Evolutionary conservation across 2,113 vertebrate genomes (phyloP), one percentile per base, ranked within the genome.

Genomic region (Platichthys flesus): DNA sequence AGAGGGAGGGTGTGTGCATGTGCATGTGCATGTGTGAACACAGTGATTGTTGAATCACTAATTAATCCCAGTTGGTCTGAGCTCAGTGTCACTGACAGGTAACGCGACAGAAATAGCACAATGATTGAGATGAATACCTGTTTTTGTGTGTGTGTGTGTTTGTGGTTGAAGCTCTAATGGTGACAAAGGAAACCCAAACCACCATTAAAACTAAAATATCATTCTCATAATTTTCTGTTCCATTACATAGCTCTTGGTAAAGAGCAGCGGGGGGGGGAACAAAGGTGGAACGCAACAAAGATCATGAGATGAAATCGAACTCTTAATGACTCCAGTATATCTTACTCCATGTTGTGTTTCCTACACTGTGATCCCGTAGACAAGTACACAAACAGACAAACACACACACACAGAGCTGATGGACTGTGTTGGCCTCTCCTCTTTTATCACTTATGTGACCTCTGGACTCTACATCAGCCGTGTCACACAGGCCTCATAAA

Each of bases 31-130:
- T 9, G 18, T 42, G 13, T 55, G 24, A 54, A 54, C 51, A 54
- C 2, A 18, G 14, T 61, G 75, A 78, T 58, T 83, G 73, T 80
- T 68, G 67, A 77, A 63, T 83, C 77, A 73, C 85, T 94, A 93
- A 94, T 94, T 94, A 92, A 93, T 94, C 93, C 90, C 92, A 67
- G 59, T 71, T 89, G 92, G 85, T 83, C 85, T 69, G 70, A 82
- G 79, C 83, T 69, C 77, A 54, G 79, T 76, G 72, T 89, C 84
- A 75, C 71, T 85, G 85, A 87, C 84, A 86, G 85, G 87, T 88
- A 85, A 71, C 10, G 14, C 63, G 71, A 84, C 85, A 77, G 84
- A 92, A 93, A 92, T 88, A 90, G 83, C 76, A 64, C 85, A 79
- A 67, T 90, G 84, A 92, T 76, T 91, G 83, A 89, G 82, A 51